Evolutionary conservation across 2,113 vertebrate genomes (phyloP).

Genomic region (Tragelaphus imberbis): DNA sequence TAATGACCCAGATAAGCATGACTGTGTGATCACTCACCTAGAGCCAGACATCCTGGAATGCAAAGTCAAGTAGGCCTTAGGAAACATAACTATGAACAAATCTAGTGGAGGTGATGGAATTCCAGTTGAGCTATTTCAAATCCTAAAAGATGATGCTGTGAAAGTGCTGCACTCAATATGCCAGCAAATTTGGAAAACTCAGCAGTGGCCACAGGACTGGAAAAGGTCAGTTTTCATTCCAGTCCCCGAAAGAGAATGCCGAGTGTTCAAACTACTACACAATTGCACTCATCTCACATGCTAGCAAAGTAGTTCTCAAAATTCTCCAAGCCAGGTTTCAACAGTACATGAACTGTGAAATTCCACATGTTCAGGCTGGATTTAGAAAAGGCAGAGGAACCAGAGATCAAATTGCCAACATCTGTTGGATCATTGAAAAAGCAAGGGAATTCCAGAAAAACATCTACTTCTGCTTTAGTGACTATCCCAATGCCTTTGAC

Average conservation of each 20-base stretch:
- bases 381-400: background rate
- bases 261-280: background rate
- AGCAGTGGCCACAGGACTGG: background rate
- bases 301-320: background rate
- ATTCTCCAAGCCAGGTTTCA: background rate
- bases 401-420: background rate
- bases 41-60: background rate
- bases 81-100: background rate
- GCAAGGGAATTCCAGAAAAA: background rate
- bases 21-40: background rate
- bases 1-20: background rate
- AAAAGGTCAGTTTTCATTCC: background rate
- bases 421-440: background rate
- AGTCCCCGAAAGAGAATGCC: background rate
- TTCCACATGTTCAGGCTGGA: background rate
- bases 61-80: background rate
- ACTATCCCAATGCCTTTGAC: background rate
- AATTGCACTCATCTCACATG: background rate
- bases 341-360: background rate
- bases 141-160: background rate
- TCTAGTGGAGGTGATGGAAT: background rate
- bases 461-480: background rate
- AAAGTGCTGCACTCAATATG: background rate
- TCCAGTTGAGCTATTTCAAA: background rate
- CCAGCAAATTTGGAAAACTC: background rate